phyloP scores from a whole-genome alignment of 2,113 vertebrate genomes.

The Eonycteris spelaea region DNA sequence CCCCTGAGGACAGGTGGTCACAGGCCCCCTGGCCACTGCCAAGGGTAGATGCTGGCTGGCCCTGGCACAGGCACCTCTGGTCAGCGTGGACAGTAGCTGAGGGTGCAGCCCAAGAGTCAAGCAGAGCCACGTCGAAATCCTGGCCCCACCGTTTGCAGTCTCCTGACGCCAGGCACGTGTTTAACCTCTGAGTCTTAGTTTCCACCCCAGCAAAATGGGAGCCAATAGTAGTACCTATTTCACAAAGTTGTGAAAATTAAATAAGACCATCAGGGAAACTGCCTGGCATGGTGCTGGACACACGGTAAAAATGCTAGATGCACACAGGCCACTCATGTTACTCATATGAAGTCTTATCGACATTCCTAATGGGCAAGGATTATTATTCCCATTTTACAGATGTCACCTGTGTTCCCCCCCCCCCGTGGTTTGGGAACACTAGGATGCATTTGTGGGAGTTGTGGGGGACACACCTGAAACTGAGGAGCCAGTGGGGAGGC shows the following conservation, averaged over 20 bases:
- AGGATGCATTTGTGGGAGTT: neutral
- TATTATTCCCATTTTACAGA: neutral
- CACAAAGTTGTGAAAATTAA: neutral
- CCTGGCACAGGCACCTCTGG: too few relatives aligned
- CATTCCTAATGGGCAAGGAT: neutral
- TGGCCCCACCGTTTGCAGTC: neutral
- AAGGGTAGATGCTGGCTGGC: accelerated
- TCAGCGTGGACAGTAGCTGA: too few relatives aligned
- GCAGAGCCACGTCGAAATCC: too few relatives aligned
- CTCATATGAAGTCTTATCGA: neutral
- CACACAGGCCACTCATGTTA: accelerated
- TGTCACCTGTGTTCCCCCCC: neutral
- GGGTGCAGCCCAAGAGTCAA: neutral
- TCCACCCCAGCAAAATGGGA: neutral
- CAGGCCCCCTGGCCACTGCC: neutral
- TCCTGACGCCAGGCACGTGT: accelerated
- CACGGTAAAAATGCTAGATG: neutral
- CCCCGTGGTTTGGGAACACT: neutral
- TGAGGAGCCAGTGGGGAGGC: neutral
- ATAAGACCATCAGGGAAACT: neutral
- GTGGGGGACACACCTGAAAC: accelerated
- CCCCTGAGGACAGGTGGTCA: neutral
- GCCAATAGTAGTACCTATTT: too few relatives aligned
- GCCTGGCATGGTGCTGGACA: neutral
- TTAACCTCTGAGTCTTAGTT: neutral